Base-by-base conservation (phyloP, 1,140 invertebrate genomes). In the Bombus ignitus region DNA sequence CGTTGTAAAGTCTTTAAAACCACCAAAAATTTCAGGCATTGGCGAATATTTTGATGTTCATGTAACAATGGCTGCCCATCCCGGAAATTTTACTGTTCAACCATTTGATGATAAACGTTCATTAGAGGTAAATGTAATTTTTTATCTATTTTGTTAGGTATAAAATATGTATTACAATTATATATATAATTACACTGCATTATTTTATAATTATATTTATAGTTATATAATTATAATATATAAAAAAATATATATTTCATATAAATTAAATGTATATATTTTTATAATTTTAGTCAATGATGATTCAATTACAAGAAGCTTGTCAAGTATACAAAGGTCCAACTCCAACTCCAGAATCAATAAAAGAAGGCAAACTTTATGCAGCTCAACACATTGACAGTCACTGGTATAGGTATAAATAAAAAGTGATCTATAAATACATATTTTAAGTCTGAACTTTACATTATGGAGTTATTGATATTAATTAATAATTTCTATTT, bases 61-160 rank as follows among this genome's bases (percentile, higher is more conserved):
- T 87, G 94, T 97, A 32, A 95, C 96, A 37, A 95, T 96, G 94
- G 96, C 96, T 12, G 96, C 96, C 2, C 96, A 95, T 94, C 96
- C 96, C 0, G 94, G 95, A 88, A 96, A 96, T 92, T 97, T 97
- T 81, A 94, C 94, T 18, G 92, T 96, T 4, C 94, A 95, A 77
- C 94, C 94, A 0, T 85, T 89, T 28, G 76, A 89, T 18, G 81
- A 87, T 28, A 76, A 80, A n/a, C 3, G 2, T 0, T 39, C 79
- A 39, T 82, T 94, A 15, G 65, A 90, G 70, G 94, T 95, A 83
- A 88, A 75, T 82, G 18, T 83, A 83, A 53, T 68, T 42, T 47
- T 22, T 22, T n/a, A 59, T 18, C 6, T 62, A 66, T 82, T 87
- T 73, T 28, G 44, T 44, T 72, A 5, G 8, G 3, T 13, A 42